Percentiles rank a stretch among this genome's conserved stretches.
phyloP scores from a whole-genome alignment of 2,888 invertebrate species.

The Callyntrura guangdongensis region DNA sequence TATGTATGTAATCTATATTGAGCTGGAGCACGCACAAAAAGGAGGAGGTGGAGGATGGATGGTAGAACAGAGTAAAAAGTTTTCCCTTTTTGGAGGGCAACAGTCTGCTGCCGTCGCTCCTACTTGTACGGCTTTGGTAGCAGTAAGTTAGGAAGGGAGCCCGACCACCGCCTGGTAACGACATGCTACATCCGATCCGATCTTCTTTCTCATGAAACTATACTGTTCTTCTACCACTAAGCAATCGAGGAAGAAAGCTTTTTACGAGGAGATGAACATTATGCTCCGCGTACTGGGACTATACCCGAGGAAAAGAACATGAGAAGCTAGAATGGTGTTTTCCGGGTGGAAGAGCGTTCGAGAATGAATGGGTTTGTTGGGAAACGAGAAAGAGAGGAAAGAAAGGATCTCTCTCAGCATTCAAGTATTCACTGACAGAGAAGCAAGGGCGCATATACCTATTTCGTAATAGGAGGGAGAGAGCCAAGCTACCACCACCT shows the following conservation, averaged over 20 bases:
- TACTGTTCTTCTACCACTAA: too few relatives aligned
- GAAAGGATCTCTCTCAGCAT: slow-evolving; percentile 5
- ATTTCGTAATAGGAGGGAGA: too few relatives aligned
- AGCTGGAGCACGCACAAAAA: slow-evolving; percentile 61
- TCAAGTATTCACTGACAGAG: too few relatives aligned
- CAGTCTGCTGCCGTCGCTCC: slow-evolving; percentile 7
- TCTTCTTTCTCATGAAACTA: slow-evolving; percentile 40
- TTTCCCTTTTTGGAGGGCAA: slow-evolving; percentile 50
- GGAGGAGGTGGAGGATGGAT: too few relatives aligned
- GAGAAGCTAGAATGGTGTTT: slow-evolving; percentile 38
- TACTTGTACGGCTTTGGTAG: background rate
- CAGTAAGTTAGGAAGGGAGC: too few relatives aligned
- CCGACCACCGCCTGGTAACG: slow-evolving; percentile 64
- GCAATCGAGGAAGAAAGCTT: slow-evolving; percentile 40
- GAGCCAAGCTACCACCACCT: too few relatives aligned
- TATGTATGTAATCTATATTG: too few relatives aligned
- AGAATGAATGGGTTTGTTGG: too few relatives aligned
- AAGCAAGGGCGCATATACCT: too few relatives aligned
- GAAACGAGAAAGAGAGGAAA: background rate
- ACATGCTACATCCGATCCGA: slow-evolving; percentile 39
- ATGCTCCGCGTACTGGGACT: too few relatives aligned
- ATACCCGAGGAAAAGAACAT: slow-evolving; percentile 33
- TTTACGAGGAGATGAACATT: slow-evolving; percentile 56
- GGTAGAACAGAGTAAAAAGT: slow-evolving; percentile 28
- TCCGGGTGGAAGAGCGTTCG: slow-evolving; percentile 57